phyloP scores from a whole-genome alignment of 2,888 invertebrate species.

The Gari tellinella region DNA sequence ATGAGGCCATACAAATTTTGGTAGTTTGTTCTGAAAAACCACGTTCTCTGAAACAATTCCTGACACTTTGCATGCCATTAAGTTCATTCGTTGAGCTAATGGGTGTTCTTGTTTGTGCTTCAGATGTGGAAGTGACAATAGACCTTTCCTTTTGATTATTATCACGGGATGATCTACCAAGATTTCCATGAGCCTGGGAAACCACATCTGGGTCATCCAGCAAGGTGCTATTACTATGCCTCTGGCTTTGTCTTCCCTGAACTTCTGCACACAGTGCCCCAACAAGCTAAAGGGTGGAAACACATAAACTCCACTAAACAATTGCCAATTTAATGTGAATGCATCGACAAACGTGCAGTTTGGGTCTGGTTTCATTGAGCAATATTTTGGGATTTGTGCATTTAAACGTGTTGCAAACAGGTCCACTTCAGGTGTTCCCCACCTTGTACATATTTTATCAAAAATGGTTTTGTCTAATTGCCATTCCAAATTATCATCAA shows the following conservation, averaged over 20 bases:
- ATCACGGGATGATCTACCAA: constrained; percentile 15
- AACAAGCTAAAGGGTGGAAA: constrained; percentile 5
- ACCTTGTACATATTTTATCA: constrained; percentile 4
- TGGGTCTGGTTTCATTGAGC: no score
- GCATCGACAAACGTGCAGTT: no score
- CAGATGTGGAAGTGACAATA: constrained; percentile 4
- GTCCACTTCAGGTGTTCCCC: constrained; percentile 16
- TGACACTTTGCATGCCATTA: constrained; percentile 41
- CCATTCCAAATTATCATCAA: constrained; percentile 32
- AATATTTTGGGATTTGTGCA: constrained; percentile 1
- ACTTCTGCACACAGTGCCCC: constrained; percentile 17
- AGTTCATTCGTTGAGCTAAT: constrained; percentile 12
- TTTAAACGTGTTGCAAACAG: constrained; percentile 37
- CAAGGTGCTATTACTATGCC: constrained; percentile 34
- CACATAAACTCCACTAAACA: no score
- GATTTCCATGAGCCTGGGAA: constrained; percentile 15
- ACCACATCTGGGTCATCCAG: constrained; percentile 45
- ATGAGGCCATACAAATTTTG: constrained; percentile 41
- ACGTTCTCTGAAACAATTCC: constrained; percentile 21
- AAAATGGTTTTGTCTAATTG: constrained; percentile 4
- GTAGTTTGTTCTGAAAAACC: constrained; percentile 13
- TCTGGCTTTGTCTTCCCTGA: constrained; percentile 26
- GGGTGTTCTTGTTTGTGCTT: constrained; percentile 32
- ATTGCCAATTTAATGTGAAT: no score
- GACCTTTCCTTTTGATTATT: constrained; percentile 13